Evolutionary conservation across 2,888 invertebrate species (phyloP).

Genomic region (Noctuana brunneofusca): DNA sequence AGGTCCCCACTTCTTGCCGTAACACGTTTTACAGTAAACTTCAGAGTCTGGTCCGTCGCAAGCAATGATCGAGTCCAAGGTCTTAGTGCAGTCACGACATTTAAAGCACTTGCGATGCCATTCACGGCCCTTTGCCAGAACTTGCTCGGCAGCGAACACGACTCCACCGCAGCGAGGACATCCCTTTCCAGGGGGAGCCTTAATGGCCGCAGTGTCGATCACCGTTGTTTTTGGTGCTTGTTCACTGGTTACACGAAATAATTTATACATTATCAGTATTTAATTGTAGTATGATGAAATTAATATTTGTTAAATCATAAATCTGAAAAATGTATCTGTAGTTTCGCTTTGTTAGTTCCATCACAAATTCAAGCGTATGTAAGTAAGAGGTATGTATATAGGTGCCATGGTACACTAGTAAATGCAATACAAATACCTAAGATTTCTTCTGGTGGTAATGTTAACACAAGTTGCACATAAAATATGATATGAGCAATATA

Average conservation of each 20-base stretch:
- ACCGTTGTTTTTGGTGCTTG: constrained; percentile 89
- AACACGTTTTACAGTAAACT: constrained; percentile 98
- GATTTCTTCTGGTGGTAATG: not conserved
- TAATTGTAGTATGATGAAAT: not conserved
- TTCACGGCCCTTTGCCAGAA: constrained; percentile 93
- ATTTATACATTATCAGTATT: too few relatives aligned
- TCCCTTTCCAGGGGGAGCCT: constrained; percentile 92
- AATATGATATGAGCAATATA: too few relatives aligned
- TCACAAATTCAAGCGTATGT: not conserved
- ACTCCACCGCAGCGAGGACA: constrained; percentile 95
- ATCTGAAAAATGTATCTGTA: not conserved
- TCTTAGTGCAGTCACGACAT: constrained; percentile 95
- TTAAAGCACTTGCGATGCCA: constrained; percentile 98
- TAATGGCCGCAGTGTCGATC: constrained; percentile 90
- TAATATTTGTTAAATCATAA: not conserved
- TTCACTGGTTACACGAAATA: constrained; percentile 84
- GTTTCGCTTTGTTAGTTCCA: not conserved
- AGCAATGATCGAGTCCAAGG: constrained; percentile 97
- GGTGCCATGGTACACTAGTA: too few relatives aligned
- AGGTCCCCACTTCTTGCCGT: constrained; percentile 99
- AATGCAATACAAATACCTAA: not conserved
- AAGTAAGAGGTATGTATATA: too few relatives aligned
- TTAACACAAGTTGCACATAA: not conserved
- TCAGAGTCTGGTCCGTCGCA: constrained; percentile 96
- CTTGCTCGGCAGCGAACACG: constrained; percentile 97